Base-by-base conservation (phyloP, 1,140 invertebrate species). In the Drosophila athabasca region DNA sequence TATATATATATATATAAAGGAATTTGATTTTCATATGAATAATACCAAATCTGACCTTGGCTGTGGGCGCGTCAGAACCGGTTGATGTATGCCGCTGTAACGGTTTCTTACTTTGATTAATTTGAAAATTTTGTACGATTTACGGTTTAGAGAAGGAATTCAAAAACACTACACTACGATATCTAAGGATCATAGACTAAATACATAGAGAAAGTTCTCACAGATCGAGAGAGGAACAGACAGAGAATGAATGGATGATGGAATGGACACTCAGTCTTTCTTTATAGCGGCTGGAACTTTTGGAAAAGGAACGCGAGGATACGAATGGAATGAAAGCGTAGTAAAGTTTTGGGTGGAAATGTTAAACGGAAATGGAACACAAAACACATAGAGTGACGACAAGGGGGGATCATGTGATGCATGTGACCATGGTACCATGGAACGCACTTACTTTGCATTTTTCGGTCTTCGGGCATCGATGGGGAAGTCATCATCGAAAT, bases 361-460 rank as follows among this genome's bases (percentile, higher is more conserved):
- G 35, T 39, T 39, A 13, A 26, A 51, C 49, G 49, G 43, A 68
- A 65, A 69, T 22, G 43, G 41, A 73, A 73, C 70, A 61, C 64
- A 60, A 54, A 60, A 44, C 31, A 72, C 24, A 69, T 46, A 49
- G 19, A 43, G 13, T 62, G 51, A 19, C 1, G 17, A 19, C 17
- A 19, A 50, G 19, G n/a, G 11, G 19, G 26, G 1, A 26, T 29
- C 35, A 51, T 54, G 52, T 48, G 9, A 19, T 5, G 3, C 19
- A 43, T 29, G 29, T 44, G 41, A 22, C 4, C 67, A 76, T 78
- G 82, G 78, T 31, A 22, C 4, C 67, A 76, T 78, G 82, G 78
- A 85, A 82, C 83, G 79, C 84, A 80, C 96, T 96, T 93, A 97
- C 96, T 97, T 97, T 91, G 96, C 96, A 94, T 97, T 97, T 93